Evolutionary conservation across 1,140 invertebrate species (phyloP).

Genomic region (Episyrphus balteatus): DNA sequence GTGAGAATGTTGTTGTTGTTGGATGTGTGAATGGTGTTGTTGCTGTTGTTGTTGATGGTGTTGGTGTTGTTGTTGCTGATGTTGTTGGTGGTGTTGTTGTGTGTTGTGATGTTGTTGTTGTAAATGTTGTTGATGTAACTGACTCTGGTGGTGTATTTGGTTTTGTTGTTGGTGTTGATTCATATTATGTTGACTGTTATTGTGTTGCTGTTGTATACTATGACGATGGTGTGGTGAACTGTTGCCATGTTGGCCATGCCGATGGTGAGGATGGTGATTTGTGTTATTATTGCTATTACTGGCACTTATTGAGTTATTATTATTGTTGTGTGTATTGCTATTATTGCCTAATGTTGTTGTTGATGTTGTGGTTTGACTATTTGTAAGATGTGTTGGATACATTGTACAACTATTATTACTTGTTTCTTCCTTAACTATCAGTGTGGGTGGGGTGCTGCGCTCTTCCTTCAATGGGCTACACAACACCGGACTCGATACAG

Average conservation of each 20-base stretch:
- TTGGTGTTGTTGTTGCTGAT: constrained; percentile 23
- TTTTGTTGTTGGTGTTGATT: constrained; percentile 17
- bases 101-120: constrained; percentile 24
- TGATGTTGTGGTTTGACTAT: constrained; percentile 17
- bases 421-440: constrained; percentile 60
- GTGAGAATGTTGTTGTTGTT: constrained; percentile 20
- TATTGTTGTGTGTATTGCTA: constrained; percentile 13
- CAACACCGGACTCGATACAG: constrained; percentile 37
- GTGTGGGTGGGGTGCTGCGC: constrained; percentile 41
- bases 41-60: constrained; percentile 17
- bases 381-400: constrained; percentile 43
- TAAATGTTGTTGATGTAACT: constrained; percentile 15
- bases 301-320: constrained; percentile 24
- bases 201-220: constrained; percentile 25
- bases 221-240: constrained; percentile 30
- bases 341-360: constrained; percentile 12
- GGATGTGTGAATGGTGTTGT: constrained; percentile 29
- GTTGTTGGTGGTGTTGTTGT: constrained; percentile 26
- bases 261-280: constrained; percentile 21
- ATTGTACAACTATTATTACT: constrained; percentile 53
- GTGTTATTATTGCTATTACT: constrained; percentile 36
- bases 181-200: constrained; percentile 32
- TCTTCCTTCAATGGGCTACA: constrained; percentile 47
- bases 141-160: constrained; percentile 12
- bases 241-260: constrained; percentile 19